These are phyloP conservation scores for Cabera pusaria DNA, from an alignment of 2,888 invertebrate genomes.

Conservation along the genomic window DNA sequence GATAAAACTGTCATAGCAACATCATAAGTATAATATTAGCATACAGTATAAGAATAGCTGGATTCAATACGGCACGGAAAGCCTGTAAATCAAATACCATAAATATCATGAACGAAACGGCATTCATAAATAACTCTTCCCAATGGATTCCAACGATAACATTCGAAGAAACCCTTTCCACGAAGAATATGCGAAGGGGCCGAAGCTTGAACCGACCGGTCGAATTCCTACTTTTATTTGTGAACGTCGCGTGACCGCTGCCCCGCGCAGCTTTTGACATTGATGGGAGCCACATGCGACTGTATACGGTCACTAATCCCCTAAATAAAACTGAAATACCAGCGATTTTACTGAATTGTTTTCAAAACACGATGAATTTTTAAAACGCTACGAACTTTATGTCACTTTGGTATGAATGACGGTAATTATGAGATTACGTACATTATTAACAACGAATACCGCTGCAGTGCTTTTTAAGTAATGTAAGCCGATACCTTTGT, in stretches of 20 bases:
- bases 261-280: slow-evolving; percentile 6
- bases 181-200: slow-evolving; percentile 10
- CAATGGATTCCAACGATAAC: slow-evolving; percentile 1
- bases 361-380: slow-evolving; percentile 4
- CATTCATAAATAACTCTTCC: not conserved
- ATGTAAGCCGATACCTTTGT: too few species aligned
- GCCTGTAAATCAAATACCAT: too few species aligned
- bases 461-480: too few species aligned
- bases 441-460: slow-evolving; percentile 9
- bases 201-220: too few species aligned
- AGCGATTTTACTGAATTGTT: slow-evolving; percentile 3
- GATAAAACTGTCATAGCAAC: too few species aligned
- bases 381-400: slow-evolving; percentile 2
- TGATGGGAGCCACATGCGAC: too few species aligned
- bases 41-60: too few species aligned
- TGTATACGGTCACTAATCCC: too few species aligned
- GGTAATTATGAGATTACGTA: slow-evolving; percentile 10
- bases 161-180: slow-evolving; percentile 4
- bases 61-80: too few species aligned
- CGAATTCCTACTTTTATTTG: slow-evolving; percentile 5
- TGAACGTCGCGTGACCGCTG: slow-evolving; percentile 13
- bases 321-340: slow-evolving; percentile 4
- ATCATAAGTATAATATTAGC: too few species aligned
- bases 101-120: too few species aligned
- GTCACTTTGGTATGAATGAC: slow-evolving; percentile 1